These are phyloP conservation scores for Mesoclemmys tuberculata DNA, from an alignment of 2,113 vertebrate species.

Conservation along the genomic window DNA sequence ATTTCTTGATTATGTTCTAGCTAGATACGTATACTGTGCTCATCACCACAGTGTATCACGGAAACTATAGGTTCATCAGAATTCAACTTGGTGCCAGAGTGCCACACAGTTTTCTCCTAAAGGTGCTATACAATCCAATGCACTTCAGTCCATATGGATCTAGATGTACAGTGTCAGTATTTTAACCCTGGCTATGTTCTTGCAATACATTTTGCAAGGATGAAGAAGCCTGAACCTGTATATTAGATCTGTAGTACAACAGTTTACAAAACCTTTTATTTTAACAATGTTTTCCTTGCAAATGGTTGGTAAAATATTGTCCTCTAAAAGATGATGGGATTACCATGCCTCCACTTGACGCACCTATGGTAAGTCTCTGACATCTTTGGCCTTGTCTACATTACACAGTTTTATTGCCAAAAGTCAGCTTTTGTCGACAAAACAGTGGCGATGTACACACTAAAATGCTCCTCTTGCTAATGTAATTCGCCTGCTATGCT, in stretches of 20 bases:
- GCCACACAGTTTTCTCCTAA: not conserved
- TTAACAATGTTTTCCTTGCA: not conserved
- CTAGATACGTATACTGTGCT: not conserved
- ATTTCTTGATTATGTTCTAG: not conserved
- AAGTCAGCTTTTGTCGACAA: no score
- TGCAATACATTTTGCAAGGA: not conserved
- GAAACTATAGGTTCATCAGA: not conserved
- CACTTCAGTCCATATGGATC: not conserved
- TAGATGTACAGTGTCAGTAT: not conserved
- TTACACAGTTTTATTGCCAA: no score
- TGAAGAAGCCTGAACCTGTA: not conserved
- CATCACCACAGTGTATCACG: not conserved
- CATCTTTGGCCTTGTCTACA: not conserved
- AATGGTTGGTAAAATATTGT: not conserved
- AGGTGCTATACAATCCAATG: not conserved
- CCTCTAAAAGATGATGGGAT: not conserved
- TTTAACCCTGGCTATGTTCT: not conserved
- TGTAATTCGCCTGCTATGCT: no score
- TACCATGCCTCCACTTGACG: not conserved
- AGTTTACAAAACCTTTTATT: not conserved
- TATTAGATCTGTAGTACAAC: not conserved
- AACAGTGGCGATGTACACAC: no score
- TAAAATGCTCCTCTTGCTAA: no score
- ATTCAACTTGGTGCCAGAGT: conserved; percentile 1
- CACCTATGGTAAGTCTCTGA: no score